Conservation (phyloP, 2,888 invertebrate genomes). For the Boloria selene region DNA sequence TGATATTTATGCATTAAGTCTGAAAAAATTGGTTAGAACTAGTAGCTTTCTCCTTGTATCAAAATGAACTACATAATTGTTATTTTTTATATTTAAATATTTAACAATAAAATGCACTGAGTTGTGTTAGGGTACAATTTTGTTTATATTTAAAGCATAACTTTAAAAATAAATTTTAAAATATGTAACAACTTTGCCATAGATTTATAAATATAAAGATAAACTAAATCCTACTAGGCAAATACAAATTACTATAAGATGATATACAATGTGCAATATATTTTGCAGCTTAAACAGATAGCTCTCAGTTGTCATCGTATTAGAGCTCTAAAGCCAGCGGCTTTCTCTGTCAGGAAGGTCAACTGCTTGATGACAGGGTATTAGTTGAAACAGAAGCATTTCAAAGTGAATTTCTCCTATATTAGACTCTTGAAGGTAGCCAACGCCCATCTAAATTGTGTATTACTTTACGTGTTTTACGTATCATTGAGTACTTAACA, state of each 20-base stretch:
- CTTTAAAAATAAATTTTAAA: no score
- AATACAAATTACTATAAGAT: constrained; percentile 1
- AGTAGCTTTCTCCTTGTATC: no score
- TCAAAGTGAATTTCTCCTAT: constrained; percentile 14
- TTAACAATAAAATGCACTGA: no score
- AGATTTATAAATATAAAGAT: neutral
- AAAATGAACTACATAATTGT: no score
- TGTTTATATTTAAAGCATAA: no score
- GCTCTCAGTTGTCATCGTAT: constrained; percentile 29
- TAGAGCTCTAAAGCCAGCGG: constrained; percentile 26
- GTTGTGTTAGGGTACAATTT: no score
- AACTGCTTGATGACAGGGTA: constrained; percentile 25
- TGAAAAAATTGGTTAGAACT: no score
- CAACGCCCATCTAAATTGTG: neutral
- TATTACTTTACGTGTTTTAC: neutral
- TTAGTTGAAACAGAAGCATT: constrained; percentile 15
- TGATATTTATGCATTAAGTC: no score
- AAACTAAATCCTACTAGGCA: neutral
- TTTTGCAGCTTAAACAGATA: constrained; percentile 27
- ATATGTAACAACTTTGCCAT: neutral
- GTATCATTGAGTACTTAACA: no score
- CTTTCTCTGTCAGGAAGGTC: constrained; percentile 29
- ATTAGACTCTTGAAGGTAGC: neutral
- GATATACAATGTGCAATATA: constrained; percentile 16
- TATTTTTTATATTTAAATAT: no score